These are phyloP conservation scores for Rana temporaria DNA, from an alignment of 2,113 vertebrate species.

Conservation along the genomic window DNA sequence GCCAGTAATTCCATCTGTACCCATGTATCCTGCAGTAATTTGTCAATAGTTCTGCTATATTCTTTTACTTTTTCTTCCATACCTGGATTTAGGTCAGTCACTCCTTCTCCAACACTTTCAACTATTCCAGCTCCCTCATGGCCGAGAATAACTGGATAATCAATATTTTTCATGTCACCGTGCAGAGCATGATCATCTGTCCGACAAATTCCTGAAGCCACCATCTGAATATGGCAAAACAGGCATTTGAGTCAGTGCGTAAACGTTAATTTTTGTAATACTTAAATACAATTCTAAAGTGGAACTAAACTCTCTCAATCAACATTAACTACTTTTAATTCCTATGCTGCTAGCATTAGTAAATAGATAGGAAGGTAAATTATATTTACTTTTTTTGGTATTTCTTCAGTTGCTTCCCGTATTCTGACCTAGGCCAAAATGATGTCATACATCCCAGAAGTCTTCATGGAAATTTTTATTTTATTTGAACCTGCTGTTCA, in stretches of 20 bases:
- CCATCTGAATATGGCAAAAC: conserved; percentile 71
- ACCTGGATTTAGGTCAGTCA: conserved; percentile 79
- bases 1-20: not conserved
- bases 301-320: too few species aligned
- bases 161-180: conserved; percentile 62
- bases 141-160: conserved; percentile 75
- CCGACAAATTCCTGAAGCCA: conserved; percentile 81
- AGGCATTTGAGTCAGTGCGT: not conserved
- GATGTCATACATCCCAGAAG: too few species aligned
- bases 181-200: conserved; percentile 75
- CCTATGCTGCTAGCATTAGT: too few species aligned
- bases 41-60: not conserved
- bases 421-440: too few species aligned
- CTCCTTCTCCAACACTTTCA: conserved; percentile 77
- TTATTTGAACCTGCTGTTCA: too few species aligned
- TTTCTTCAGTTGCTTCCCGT: too few species aligned
- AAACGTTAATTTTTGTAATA: too few species aligned
- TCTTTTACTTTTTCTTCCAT: not conserved
- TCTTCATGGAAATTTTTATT: too few species aligned
- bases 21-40: not conserved
- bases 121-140: conserved; percentile 81
- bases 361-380: too few species aligned
- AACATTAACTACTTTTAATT: too few species aligned
- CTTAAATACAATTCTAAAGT: too few species aligned
- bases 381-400: too few species aligned